phyloP scores from a whole-genome alignment of 2,888 invertebrate species.

The Lasioglossum calceatum region DNA sequence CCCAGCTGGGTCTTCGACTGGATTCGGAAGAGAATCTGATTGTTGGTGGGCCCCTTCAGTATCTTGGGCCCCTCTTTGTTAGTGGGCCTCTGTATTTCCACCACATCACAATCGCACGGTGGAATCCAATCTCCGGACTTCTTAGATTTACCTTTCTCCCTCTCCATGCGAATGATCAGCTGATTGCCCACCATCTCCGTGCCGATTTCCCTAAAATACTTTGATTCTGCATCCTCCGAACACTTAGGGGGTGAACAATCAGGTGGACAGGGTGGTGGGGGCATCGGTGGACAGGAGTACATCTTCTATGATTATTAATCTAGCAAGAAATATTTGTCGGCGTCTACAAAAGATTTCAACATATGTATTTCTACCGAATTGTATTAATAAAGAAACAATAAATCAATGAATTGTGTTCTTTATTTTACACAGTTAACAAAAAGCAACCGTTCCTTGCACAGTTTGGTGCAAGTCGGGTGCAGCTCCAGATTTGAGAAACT shows the following conservation, averaged over 20 bases:
- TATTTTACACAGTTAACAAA: background rate
- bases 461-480: background rate
- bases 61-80: slow-evolving; percentile 76
- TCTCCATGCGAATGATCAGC: slow-evolving; percentile 88
- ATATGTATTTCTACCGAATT: background rate
- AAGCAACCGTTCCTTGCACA: background rate
- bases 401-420: background rate
- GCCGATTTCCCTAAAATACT: slow-evolving; percentile 88
- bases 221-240: slow-evolving; percentile 7
- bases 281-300: slow-evolving; percentile 47
- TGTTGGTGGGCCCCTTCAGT: slow-evolving; percentile 76
- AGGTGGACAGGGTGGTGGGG: slow-evolving; percentile 23
- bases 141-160: slow-evolving; percentile 85
- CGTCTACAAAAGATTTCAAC: too few relatives aligned
- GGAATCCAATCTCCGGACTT: slow-evolving; percentile 76
- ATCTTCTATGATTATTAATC: slow-evolving; percentile 18
- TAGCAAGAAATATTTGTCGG: background rate
- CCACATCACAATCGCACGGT: slow-evolving; percentile 78
- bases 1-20: slow-evolving; percentile 68
- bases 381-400: background rate
- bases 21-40: slow-evolving; percentile 79
- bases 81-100: slow-evolving; percentile 78
- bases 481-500: background rate
- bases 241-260: slow-evolving; percentile 6
- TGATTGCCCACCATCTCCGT: slow-evolving; percentile 89